Evolutionary conservation across 2,797 vertebrate genomes (phyloP).

Genomic region (Tangara arthus): DNA sequence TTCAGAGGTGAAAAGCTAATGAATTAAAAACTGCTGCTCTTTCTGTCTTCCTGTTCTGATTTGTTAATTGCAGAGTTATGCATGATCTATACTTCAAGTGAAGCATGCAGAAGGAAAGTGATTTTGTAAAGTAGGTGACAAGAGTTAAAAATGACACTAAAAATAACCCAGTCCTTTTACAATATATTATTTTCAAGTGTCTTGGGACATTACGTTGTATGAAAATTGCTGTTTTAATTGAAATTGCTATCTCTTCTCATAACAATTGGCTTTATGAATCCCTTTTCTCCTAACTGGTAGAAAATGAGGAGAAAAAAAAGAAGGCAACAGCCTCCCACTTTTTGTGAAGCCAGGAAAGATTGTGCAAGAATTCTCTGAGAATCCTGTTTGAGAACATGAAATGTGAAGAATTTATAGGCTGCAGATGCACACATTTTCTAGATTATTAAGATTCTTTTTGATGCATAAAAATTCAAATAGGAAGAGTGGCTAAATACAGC

Average conservation of each 20-base stretch:
- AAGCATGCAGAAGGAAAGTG: neutral
- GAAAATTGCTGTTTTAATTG: constrained; percentile 24
- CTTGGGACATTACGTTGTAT: neutral
- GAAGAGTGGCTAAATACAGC: neutral
- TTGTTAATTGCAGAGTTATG: constrained; percentile 33
- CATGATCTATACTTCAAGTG: neutral
- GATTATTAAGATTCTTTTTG: neutral
- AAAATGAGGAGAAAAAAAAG: neutral
- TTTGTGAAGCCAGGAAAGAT: neutral
- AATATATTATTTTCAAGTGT: constrained; percentile 24
- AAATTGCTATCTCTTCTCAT: constrained; percentile 23
- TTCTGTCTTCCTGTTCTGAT: neutral
- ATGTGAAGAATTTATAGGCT: neutral
- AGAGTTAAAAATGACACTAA: constrained; percentile 26
- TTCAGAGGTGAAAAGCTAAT: constrained; percentile 17
- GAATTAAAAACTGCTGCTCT: constrained; percentile 21
- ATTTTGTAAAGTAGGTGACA: constrained; percentile 5
- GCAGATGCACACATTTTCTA: neutral
- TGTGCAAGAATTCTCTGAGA: neutral
- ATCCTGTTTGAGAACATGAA: neutral
- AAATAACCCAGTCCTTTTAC: neutral
- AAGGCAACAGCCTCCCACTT: neutral
- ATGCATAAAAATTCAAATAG: neutral
- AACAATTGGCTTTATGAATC: neutral
- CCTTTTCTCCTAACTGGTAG: neutral